phyloP scores from a whole-genome alignment of 2,888 invertebrate species.

The Hedya salicella region DNA sequence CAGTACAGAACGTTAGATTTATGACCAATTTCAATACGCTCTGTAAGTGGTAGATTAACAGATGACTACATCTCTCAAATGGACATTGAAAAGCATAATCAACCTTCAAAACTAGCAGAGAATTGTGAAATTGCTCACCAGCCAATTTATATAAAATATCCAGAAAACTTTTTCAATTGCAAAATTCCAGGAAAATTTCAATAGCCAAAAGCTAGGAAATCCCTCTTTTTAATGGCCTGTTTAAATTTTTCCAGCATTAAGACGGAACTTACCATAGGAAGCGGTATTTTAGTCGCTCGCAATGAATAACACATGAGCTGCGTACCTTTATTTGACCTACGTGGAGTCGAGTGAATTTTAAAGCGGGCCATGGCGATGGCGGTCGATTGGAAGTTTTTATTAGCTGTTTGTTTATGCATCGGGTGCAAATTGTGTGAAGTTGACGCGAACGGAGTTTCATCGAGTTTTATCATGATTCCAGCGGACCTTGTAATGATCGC shows the following conservation, averaged over 20 bases:
- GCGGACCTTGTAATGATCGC: neutral
- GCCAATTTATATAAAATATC: no score
- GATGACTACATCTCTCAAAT: no score
- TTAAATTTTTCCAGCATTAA: conserved; percentile 32
- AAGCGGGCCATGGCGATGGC: conserved; percentile 45
- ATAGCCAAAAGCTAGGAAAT: neutral
- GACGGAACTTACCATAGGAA: conserved; percentile 27
- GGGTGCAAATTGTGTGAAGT: conserved; percentile 8
- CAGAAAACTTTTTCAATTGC: no score
- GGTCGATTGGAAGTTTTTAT: conserved; percentile 20
- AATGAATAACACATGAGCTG: conserved; percentile 68
- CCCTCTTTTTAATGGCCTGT: conserved; percentile 14
- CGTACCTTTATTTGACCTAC: conserved; percentile 62
- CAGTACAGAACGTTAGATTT: no score
- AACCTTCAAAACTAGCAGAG: no score
- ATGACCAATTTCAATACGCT: no score
- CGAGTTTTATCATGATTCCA: neutral
- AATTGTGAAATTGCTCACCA: no score
- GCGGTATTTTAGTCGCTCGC: conserved; percentile 49
- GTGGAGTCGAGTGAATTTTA: conserved; percentile 59
- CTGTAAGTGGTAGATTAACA: no score
- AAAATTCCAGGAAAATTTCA: neutral
- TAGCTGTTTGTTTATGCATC: conserved; percentile 26
- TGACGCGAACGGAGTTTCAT: conserved; percentile 1
- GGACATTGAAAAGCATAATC: no score